These are phyloP conservation scores for Epinephelus coioides DNA, from an alignment of 2,797 vertebrate genomes.

Conservation along the genomic window DNA sequence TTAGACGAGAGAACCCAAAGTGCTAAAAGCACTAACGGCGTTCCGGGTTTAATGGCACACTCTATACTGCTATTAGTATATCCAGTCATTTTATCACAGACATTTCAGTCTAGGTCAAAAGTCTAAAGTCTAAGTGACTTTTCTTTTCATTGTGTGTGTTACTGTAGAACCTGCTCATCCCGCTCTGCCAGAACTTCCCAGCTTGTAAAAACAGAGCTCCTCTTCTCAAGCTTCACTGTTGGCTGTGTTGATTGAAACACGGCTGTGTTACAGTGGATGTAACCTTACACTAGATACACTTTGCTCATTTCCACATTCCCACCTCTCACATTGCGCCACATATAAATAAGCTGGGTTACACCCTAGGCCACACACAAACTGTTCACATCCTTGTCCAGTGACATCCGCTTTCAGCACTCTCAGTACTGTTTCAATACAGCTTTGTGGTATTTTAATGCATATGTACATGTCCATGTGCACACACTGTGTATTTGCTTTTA, in stretches of 20 bases:
- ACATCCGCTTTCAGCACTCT: conserved; percentile 19
- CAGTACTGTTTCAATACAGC: conserved; percentile 6
- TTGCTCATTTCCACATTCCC: conserved; percentile 71
- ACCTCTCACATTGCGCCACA: conserved; percentile 63
- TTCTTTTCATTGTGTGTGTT: background rate
- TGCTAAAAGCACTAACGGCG: too few relatives aligned
- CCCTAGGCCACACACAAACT: conserved; percentile 24
- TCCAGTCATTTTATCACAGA: background rate
- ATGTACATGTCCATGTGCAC: background rate
- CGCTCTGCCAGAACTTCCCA: conserved; percentile 37
- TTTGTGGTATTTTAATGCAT: background rate
- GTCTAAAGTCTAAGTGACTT: background rate
- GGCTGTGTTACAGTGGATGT: conserved; percentile 63
- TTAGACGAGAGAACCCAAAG: too few relatives aligned
- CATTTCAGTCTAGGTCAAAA: conserved; percentile 2
- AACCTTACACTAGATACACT: conserved; percentile 69
- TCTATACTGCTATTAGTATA: background rate
- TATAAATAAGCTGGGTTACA: conserved; percentile 55
- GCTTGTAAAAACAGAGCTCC: conserved; percentile 57
- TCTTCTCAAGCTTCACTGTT: conserved; percentile 51
- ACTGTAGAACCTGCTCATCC: conserved; percentile 47
- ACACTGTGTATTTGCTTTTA: conserved; percentile 17
- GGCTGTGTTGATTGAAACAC: conserved; percentile 72
- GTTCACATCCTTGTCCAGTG: background rate
- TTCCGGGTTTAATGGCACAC: too few relatives aligned